Conservation (phyloP, 2,797 vertebrate genomes). For the Fratercula arctica region DNA sequence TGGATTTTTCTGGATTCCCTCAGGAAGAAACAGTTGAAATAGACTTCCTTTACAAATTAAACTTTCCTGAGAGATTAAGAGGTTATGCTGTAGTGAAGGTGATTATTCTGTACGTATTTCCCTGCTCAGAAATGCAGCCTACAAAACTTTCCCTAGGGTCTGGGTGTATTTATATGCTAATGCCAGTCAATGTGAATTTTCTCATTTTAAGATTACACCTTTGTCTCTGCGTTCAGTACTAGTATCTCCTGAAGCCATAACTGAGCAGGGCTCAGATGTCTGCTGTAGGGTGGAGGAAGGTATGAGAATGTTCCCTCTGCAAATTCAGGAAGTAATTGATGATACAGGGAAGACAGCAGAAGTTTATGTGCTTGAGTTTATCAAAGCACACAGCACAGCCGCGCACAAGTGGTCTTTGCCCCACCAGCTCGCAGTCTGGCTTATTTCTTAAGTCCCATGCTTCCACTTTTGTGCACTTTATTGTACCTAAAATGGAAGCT, state of each 20-base stretch:
- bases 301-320: background rate
- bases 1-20: background rate
- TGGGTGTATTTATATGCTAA: background rate
- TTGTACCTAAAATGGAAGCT: background rate
- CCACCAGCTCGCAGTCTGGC: background rate
- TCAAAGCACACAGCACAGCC: background rate
- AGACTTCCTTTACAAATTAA: background rate
- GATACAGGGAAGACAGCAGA: background rate
- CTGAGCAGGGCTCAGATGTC: background rate
- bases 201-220: background rate
- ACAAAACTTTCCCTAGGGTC: background rate
- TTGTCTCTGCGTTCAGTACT: background rate
- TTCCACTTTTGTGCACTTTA: background rate
- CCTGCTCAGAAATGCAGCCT: background rate
- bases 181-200: background rate
- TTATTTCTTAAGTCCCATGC: background rate
- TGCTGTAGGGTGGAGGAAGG: background rate
- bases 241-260: background rate
- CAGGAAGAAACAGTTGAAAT: background rate
- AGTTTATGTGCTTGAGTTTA: background rate
- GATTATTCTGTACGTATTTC: background rate
- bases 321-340: background rate
- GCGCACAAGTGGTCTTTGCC: background rate
- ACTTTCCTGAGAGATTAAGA: background rate
- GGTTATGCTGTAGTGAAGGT: background rate